A percentile compares a stretch with the other conserved stretches of the same genome.
Conservation (phyloP, 53 echinoderm and acorn worm species). For the Temnopleurus reevesii region DNA sequence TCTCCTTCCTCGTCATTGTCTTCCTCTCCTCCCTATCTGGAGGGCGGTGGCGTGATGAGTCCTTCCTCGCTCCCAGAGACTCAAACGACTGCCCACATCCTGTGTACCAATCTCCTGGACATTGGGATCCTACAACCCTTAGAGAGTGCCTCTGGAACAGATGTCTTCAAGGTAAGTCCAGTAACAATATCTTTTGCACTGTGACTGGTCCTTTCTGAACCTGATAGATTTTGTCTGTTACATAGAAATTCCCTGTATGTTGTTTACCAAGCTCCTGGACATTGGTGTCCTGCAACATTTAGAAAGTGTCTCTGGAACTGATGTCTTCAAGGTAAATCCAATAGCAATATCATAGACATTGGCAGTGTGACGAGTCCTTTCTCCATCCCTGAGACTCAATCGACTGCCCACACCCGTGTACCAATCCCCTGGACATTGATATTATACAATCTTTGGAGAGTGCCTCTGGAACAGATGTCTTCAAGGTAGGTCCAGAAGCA, state of each 20-base stretch:
- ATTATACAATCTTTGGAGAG: conserved; percentile 79
- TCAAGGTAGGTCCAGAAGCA: conserved; percentile 78
- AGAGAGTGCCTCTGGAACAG: conserved; percentile 64
- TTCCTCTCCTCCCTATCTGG: neutral
- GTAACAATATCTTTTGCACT: too few relatives aligned
- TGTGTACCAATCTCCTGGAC: conserved; percentile 76
- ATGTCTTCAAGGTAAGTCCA: conserved; percentile 70
- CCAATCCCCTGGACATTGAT: conserved; percentile 77
- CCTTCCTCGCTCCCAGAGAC: conserved; percentile 54
- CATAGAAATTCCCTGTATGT: too few relatives aligned
- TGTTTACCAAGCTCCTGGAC: neutral
- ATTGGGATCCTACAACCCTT: conserved; percentile 82
- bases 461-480: conserved; percentile 57
- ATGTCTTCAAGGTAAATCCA: neutral
- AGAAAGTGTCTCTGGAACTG: neutral
- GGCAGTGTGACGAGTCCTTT: conserved; percentile 37
- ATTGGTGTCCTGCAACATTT: neutral
- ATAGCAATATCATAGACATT: too few relatives aligned
- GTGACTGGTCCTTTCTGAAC: too few relatives aligned
- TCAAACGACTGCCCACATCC: conserved; percentile 54
- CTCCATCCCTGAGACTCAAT: conserved; percentile 53
- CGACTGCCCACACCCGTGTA: conserved; percentile 63
- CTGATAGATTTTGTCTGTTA: too few relatives aligned
- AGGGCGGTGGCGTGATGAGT: conserved; percentile 7
- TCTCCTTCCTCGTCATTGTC: conserved; percentile 27